Evolutionary conservation across 2,113 vertebrate species (phyloP).

Genomic region (Numida meleagris): DNA sequence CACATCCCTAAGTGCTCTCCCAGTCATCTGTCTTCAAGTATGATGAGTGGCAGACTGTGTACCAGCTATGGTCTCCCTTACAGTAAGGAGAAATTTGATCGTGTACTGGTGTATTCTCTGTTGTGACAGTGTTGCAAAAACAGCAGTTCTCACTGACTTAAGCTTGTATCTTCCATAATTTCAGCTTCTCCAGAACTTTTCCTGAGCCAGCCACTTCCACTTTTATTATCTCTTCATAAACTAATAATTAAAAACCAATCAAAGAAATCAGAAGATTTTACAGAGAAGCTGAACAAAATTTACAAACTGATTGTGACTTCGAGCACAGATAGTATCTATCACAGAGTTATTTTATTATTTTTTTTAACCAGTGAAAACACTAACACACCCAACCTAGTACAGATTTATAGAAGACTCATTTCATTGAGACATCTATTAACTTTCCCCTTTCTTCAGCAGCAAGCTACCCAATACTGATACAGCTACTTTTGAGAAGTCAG

Average conservation of each 20-base stretch:
- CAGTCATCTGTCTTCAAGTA: neutral
- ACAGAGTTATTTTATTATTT: neutral
- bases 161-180: neutral
- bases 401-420: neutral
- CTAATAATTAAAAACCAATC: neutral
- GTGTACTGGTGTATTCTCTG: neutral
- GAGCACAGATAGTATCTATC: neutral
- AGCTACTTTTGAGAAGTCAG: conserved; percentile 2
- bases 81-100: neutral
- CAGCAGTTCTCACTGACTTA: neutral
- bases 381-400: neutral
- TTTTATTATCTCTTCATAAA: neutral
- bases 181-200: neutral
- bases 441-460: neutral
- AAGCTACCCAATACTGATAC: neutral
- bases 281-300: neutral
- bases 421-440: neutral
- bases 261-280: neutral
- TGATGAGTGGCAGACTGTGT: neutral
- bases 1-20: neutral
- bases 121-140: rapidly evolving
- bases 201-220: neutral
- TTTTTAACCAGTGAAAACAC: neutral
- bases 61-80: neutral
- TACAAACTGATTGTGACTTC: neutral